A percentile compares a stretch with the other conserved stretches of the same genome.
Evolutionary conservation across 2,888 invertebrate genomes (phyloP).

Genomic region (Chrysopilus asiliformis): DNA sequence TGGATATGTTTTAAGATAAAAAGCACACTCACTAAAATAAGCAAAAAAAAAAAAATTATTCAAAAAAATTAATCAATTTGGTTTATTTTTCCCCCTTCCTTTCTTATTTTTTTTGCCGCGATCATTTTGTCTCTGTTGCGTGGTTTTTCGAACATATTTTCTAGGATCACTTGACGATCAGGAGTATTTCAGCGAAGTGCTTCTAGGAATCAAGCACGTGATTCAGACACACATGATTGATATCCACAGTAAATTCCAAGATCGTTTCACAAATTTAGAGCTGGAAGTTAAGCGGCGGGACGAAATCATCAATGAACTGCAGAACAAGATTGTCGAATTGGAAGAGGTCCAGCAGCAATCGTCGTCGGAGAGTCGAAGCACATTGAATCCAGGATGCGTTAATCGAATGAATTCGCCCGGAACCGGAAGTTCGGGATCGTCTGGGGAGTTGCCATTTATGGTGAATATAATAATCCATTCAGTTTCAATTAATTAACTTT

Average conservation of each 20-base stretch:
- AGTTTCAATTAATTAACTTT: too few relatives aligned
- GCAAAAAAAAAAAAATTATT: constrained; percentile 1
- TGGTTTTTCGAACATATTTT: neutral
- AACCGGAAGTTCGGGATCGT: constrained; percentile 24
- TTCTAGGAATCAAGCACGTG: constrained; percentile 66
- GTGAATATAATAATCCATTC: too few relatives aligned
- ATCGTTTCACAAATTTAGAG: constrained; percentile 61
- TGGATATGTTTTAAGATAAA: too few relatives aligned
- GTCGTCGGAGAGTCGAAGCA: neutral
- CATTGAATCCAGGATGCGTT: constrained; percentile 7
- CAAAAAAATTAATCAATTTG: constrained; percentile 1
- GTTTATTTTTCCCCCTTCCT: neutral
- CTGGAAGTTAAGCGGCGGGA: constrained; percentile 69
- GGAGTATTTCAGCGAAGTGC: constrained; percentile 67
- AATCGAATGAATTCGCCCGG: constrained; percentile 17
- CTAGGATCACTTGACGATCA: constrained; percentile 54
- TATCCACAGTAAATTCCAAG: constrained; percentile 56
- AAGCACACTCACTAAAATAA: too few relatives aligned
- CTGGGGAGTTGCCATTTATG: constrained; percentile 36
- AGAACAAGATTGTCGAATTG: constrained; percentile 54
- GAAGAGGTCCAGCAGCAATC: constrained; percentile 27
- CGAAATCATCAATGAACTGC: constrained; percentile 65
- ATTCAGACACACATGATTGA: constrained; percentile 62
- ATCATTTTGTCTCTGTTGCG: neutral
- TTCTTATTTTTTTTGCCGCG: neutral